Base-by-base conservation (phyloP, 2,113 vertebrate species). In the Empidonax traillii region DNA sequence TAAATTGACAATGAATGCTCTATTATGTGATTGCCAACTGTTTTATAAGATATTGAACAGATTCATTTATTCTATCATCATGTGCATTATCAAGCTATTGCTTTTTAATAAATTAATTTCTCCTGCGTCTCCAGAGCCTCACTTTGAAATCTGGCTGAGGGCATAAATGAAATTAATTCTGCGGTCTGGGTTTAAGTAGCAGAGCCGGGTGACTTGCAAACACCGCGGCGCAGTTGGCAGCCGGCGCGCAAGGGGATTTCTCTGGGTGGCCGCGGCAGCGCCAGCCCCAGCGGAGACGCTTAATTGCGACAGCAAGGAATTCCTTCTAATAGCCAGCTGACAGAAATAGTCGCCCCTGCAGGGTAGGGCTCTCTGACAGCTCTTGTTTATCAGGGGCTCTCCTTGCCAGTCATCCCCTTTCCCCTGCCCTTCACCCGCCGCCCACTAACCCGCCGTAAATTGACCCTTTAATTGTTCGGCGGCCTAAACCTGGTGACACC, bases 81-180 rank as follows among this genome's bases (percentile, higher is more conserved):
- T 95, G 85, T 78, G 92, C 97, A 97, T 97, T 98, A 98, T 97
- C 96, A 96, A 94, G 97, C 95, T 90, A 98, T 98, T 97, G 97
- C 97, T 97, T 98, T 98, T 97, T 97, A 98, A 98, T 98, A 98
- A 97, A 98, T 98, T 98, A 97, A 98, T 98, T 98, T 98, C 88
- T 97, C 94, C 97, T 66, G 39, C 17, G 87, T 98, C 97, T 97
- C 97, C 92, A 87, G 97, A 96, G 97, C 95, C 96, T 97, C 85
- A 58, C 93, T 97, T 82, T 93, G 95, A 96, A 94, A 98, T 97
- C 92, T 97, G 96, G 93, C 96, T 96, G 93, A 97, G 91, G 97
- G 94, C 91, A 97, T 91, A 96, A 96, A 87, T 76, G 81, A 97
- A 97, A 97, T 98, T 95, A 97, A 97, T 95, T 91, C 88, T 65